These are phyloP conservation scores for Leucosticte australis DNA, from an alignment of 2,113 vertebrate genomes.

Conservation along the genomic window DNA sequence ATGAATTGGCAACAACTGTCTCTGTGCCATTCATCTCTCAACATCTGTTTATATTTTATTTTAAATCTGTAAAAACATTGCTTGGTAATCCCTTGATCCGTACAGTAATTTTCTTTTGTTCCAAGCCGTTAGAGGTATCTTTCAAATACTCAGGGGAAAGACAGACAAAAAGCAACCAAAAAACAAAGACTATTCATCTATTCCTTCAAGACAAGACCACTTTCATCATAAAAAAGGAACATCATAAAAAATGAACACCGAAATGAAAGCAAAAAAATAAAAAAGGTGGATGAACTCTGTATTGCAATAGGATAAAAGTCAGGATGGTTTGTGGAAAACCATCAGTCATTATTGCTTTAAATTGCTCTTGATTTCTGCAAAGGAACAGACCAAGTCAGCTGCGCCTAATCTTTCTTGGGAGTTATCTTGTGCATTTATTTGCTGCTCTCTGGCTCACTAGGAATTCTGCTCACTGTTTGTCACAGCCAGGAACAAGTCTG, in stretches of 20 bases:
- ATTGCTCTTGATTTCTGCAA: constrained; percentile 62
- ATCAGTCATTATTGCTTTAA: constrained; percentile 68
- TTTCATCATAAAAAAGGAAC: constrained; percentile 74
- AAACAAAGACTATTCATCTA: constrained; percentile 58
- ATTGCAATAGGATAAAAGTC: constrained; percentile 48
- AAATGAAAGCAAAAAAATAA: constrained; percentile 73
- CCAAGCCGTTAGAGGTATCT: constrained; percentile 64
- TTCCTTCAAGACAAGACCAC: constrained; percentile 66
- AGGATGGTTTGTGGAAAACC: constrained; percentile 51
- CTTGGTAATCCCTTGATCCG: constrained; percentile 71
- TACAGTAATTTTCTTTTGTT: constrained; percentile 78
- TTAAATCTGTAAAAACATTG: constrained; percentile 74
- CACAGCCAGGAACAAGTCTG: constrained; percentile 61
- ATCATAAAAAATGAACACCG: constrained; percentile 68
- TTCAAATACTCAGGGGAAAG: constrained; percentile 65
- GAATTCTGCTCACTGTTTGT: constrained; percentile 71
- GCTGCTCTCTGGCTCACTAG: constrained; percentile 26
- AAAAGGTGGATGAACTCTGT: constrained; percentile 68
- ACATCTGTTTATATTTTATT: constrained; percentile 79
- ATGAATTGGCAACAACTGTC: constrained; percentile 69
- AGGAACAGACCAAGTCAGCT: background rate
- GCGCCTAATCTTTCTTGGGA: constrained; percentile 29
- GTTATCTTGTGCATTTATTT: constrained; percentile 49
- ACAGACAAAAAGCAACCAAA: background rate
- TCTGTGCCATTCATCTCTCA: constrained; percentile 49